A percentile compares a stretch with the other conserved stretches of the same genome.
These are phyloP conservation scores for Pachyseris speciosa DNA, from an alignment of 64 coral and sea anemone species.

Conservation along the genomic window DNA sequence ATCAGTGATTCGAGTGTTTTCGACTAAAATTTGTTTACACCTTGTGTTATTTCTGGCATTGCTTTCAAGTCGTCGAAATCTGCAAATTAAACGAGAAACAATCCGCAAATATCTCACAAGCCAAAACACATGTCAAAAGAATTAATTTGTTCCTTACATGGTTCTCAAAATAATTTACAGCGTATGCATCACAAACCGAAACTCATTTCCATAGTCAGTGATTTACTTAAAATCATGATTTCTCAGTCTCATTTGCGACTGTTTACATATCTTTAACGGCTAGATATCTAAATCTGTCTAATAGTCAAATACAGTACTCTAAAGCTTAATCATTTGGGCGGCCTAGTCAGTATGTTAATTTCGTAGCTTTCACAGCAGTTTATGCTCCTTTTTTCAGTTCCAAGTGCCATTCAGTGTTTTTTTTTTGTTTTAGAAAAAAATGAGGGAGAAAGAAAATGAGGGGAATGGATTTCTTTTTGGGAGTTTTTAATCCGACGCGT, in stretches of 20 bases:
- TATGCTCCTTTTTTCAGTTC: neutral
- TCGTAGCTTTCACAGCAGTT: neutral
- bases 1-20: neutral
- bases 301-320: neutral
- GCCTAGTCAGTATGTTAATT: neutral
- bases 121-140: conserved; percentile 7
- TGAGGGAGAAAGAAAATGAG: too few relatives aligned
- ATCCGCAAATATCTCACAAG: neutral
- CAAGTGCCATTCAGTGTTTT: neutral
- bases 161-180: neutral
- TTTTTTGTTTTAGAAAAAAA: too few relatives aligned
- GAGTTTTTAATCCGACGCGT: neutral
- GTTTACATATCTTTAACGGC: neutral
- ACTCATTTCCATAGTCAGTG: neutral
- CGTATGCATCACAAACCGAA: neutral
- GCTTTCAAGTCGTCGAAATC: neutral
- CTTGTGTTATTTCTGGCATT: neutral
- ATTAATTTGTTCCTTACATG: neutral
- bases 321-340: conserved; percentile 2
- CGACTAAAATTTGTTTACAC: neutral
- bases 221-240: neutral
- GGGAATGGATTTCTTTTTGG: neutral
- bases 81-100: neutral
- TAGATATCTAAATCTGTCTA: neutral
- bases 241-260: neutral